These are phyloP conservation scores for Symphodus melops DNA, from an alignment of 2,113 vertebrate genomes.

Conservation along the genomic window DNA sequence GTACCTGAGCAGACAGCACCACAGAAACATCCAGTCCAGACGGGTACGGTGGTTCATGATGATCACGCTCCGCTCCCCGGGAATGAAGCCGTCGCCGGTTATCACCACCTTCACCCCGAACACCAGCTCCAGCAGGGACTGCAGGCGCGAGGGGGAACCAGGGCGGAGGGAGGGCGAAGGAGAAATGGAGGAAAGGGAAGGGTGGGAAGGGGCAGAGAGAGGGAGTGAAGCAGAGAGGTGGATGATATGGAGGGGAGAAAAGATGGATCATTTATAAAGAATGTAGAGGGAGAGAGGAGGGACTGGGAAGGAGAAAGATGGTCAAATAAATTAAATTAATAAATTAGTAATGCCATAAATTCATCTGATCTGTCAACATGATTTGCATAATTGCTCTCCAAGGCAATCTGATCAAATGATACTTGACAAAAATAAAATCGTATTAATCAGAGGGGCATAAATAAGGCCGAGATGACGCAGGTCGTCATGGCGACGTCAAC, in stretches of 20 bases:
- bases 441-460: conserved; percentile 9
- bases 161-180: background rate
- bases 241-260: conserved; percentile 7
- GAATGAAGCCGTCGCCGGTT: conserved; percentile 96
- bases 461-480: conserved; percentile 2
- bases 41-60: conserved; percentile 99
- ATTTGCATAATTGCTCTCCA: conserved; percentile 14
- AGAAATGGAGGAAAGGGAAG: background rate
- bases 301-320: conserved; percentile 33
- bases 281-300: conserved; percentile 25
- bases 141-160: background rate
- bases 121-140: conserved; percentile 94
- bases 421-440: conserved; percentile 23
- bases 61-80: conserved; percentile 96
- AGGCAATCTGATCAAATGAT: conserved; percentile 23
- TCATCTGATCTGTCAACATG: conserved; percentile 18
- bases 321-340: conserved; percentile 17
- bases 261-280: conserved; percentile 17
- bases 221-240: background rate
- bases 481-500: conserved; percentile 5
- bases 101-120: conserved; percentile 96
- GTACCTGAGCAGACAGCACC: conserved; percentile 96
- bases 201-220: background rate
- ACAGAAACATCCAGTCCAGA: conserved; percentile 99
- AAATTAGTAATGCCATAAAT: conserved; percentile 17